phyloP scores from a whole-genome alignment of 2,888 invertebrate species.

The Agyllia agylla region DNA sequence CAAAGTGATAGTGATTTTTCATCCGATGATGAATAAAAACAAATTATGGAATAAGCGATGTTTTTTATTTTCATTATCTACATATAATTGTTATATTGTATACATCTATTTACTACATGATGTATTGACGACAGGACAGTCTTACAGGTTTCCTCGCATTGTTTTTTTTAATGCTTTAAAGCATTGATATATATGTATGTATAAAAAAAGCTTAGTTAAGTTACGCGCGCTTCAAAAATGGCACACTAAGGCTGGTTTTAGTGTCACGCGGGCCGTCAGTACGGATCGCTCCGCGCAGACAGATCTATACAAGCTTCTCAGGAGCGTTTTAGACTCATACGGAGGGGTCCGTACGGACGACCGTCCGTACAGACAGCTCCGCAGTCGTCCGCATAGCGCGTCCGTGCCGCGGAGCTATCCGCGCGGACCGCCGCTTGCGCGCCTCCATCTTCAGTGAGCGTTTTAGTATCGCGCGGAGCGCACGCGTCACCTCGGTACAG shows the following conservation, averaged over 20 bases:
- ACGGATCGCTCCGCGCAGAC: neutral
- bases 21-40: neutral
- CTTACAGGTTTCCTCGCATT: too few relatives aligned
- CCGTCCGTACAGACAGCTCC: constrained; percentile 42
- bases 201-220: too few relatives aligned
- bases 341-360: constrained; percentile 51
- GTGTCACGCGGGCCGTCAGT: constrained; percentile 19
- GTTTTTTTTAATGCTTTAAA: too few relatives aligned
- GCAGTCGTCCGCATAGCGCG: constrained; percentile 63
- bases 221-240: too few relatives aligned
- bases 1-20: neutral
- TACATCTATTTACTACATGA: neutral
- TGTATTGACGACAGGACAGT: too few relatives aligned
- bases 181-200: too few relatives aligned
- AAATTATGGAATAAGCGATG: neutral
- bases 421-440: constrained; percentile 64
- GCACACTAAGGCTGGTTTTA: constrained; percentile 34
- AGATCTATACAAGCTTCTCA: neutral
- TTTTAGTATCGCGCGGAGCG: constrained; percentile 65
- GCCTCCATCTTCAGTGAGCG: constrained; percentile 73
- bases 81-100: neutral
- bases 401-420: constrained; percentile 58
- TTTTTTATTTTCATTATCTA: neutral
- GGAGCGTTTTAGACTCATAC: constrained; percentile 52
- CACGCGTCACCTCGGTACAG: constrained; percentile 68